Percentiles rank a stretch among this genome's conserved stretches.
Evolutionary conservation across 1,140 invertebrate genomes (phyloP).

Genomic region (Polyergus mexicanus): DNA sequence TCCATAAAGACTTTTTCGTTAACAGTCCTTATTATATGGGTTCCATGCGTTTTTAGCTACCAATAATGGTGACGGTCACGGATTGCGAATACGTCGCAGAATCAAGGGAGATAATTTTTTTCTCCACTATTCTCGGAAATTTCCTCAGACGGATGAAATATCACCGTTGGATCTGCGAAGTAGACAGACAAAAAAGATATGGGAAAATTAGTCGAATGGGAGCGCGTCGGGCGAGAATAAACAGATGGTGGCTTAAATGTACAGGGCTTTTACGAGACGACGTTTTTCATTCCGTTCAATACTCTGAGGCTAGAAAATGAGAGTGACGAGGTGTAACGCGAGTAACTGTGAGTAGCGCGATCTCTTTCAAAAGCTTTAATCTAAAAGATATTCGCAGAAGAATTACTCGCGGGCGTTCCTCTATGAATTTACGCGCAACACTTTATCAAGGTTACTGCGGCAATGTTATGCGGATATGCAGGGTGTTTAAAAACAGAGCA

Average conservation of each 20-base stretch:
- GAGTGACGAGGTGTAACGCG: constrained; percentile 16
- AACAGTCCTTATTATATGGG: constrained; percentile 13
- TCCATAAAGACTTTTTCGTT: neutral
- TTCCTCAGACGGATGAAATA: constrained; percentile 21
- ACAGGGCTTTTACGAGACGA: constrained; percentile 10
- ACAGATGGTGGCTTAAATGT: constrained; percentile 34
- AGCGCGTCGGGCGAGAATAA: constrained; percentile 22
- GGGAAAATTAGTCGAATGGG: constrained; percentile 7
- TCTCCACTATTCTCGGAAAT: neutral
- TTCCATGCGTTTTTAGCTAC: neutral
- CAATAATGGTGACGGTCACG: constrained; percentile 34
- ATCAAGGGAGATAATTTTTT: constrained; percentile 7
- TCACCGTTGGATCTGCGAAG: neutral
- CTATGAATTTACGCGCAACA: constrained; percentile 27
- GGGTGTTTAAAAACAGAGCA: constrained; percentile 17
- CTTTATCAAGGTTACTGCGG: constrained; percentile 58
- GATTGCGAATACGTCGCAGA: neutral
- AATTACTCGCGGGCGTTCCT: neutral
- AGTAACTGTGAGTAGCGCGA: constrained; percentile 10
- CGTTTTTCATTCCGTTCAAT: neutral
- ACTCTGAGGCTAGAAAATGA: neutral
- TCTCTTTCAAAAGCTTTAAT: constrained; percentile 27
- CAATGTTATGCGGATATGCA: constrained; percentile 40
- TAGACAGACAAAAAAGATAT: neutral
- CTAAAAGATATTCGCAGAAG: constrained; percentile 5